phyloP scores from a whole-genome alignment of 2,888 invertebrate species.

The Drosophila meridiana region DNA sequence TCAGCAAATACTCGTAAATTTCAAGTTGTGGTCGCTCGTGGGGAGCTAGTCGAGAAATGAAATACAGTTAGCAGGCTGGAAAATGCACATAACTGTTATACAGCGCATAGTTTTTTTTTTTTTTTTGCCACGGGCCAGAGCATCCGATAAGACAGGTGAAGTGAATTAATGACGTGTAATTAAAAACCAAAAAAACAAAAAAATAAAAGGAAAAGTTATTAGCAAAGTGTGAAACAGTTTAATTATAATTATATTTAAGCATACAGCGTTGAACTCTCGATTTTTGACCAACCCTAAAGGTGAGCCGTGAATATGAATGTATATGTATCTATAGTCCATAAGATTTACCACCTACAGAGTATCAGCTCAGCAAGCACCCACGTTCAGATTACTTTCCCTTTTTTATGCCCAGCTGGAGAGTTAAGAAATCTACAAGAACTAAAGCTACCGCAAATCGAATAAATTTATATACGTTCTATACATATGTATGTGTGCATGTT shows the following conservation, averaged over 20 bases:
- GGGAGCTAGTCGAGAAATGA: slow-evolving; percentile 4
- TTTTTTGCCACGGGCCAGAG: slow-evolving; percentile 5
- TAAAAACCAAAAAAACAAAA: background rate
- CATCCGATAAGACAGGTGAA: slow-evolving; percentile 4
- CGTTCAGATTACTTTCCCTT: slow-evolving; percentile 6
- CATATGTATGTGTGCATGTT: background rate
- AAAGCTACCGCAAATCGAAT: background rate
- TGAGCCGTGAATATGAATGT: too few species aligned
- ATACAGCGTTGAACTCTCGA: background rate
- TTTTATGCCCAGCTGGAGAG: slow-evolving; percentile 2
- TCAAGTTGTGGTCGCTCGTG: slow-evolving; percentile 1
- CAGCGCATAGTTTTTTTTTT: background rate
- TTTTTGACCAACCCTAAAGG: background rate
- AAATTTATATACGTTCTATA: background rate
- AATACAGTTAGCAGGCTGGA: slow-evolving; percentile 5
- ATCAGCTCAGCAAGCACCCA: background rate
- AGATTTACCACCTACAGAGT: background rate
- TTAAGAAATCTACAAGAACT: background rate
- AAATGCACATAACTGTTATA: slow-evolving; percentile 1
- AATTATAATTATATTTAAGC: background rate
- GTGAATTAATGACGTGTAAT: slow-evolving; percentile 8
- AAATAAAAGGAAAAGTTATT: slow-evolving; percentile 1
- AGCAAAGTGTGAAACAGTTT: background rate
- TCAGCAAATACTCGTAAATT: slow-evolving; percentile 7
- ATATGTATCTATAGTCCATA: background rate